Percentiles rank a stretch among this genome's conserved stretches.
phyloP scores from a whole-genome alignment of 2,888 invertebrate genomes.

The Auanema sp. region DNA sequence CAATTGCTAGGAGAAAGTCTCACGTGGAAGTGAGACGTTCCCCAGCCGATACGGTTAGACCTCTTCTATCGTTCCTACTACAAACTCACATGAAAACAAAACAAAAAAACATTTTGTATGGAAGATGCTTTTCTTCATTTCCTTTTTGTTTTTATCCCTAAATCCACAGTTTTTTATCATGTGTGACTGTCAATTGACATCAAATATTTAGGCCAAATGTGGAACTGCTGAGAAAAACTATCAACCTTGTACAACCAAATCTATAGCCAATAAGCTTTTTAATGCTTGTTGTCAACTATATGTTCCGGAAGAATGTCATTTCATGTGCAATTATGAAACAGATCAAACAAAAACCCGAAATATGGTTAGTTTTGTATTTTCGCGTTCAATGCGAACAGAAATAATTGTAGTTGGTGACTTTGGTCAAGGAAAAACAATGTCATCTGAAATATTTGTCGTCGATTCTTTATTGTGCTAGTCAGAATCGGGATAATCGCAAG shows the following conservation, averaged over 20 bases:
- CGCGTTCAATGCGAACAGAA: neutral
- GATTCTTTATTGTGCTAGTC: conserved; percentile 61
- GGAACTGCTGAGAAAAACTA: conserved; percentile 58
- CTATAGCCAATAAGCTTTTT: conserved; percentile 59
- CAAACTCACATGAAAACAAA: too few relatives aligned
- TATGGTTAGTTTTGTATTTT: conserved; percentile 33
- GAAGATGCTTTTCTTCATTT: neutral
- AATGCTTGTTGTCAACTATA: conserved; percentile 55
- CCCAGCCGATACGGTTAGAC: conserved; percentile 26
- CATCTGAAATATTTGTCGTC: conserved; percentile 56
- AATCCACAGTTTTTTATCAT: neutral
- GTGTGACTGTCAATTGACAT: conserved; percentile 2
- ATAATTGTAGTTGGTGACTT: conserved; percentile 47
- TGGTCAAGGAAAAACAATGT: conserved; percentile 49
- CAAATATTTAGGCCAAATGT: conserved; percentile 47
- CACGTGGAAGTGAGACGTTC: conserved; percentile 25
- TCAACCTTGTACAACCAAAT: conserved; percentile 57
- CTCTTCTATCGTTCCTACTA: too few relatives aligned
- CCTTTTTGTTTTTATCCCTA: neutral
- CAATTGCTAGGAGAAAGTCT: conserved; percentile 29
- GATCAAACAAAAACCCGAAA: conserved; percentile 55
- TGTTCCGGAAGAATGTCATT: conserved; percentile 58
- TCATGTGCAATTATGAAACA: conserved; percentile 59
- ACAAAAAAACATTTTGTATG: too few relatives aligned
- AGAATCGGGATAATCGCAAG: conserved; percentile 59